phyloP scores from a whole-genome alignment of 2,113 vertebrate species.

The Erythrolamprus reginae region DNA sequence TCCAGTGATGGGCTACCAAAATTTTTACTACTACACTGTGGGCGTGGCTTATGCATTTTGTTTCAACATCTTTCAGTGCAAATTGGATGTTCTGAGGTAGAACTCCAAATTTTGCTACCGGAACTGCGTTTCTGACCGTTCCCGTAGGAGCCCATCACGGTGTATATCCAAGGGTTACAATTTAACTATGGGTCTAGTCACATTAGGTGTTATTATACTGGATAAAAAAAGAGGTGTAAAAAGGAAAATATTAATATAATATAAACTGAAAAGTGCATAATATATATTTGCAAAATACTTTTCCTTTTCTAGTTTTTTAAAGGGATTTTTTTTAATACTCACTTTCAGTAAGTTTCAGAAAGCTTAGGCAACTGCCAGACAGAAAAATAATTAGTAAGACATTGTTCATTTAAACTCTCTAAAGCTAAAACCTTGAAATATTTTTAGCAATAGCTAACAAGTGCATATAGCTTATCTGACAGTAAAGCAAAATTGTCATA shows the following conservation, averaged over 20 bases:
- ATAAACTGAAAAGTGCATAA: neutral
- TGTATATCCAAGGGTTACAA: neutral
- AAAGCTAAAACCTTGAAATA: conserved; percentile 40
- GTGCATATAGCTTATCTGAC: neutral
- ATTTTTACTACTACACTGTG: too few species aligned
- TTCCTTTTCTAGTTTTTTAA: neutral
- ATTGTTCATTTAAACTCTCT: conserved; percentile 13
- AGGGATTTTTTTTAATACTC: too few species aligned
- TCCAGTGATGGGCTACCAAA: too few species aligned
- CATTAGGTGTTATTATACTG: neutral
- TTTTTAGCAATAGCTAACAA: conserved; percentile 32
- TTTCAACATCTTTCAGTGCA: too few species aligned
- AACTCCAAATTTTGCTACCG: too few species aligned
- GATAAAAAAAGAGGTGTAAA: neutral
- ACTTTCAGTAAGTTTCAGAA: conserved; percentile 29
- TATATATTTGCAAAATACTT: conserved; percentile 16
- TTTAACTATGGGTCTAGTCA: neutral
- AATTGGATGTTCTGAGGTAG: too few species aligned
- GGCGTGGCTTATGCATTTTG: too few species aligned
- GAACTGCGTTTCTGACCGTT: too few species aligned
- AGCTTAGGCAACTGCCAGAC: conserved; percentile 18
- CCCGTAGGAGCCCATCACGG: too few species aligned
- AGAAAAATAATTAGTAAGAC: neutral
- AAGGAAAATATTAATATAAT: neutral
- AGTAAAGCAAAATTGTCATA: conserved; percentile 9